Conservation (phyloP, 2,888 invertebrate species). For the Chrysomela aeneicollis region DNA sequence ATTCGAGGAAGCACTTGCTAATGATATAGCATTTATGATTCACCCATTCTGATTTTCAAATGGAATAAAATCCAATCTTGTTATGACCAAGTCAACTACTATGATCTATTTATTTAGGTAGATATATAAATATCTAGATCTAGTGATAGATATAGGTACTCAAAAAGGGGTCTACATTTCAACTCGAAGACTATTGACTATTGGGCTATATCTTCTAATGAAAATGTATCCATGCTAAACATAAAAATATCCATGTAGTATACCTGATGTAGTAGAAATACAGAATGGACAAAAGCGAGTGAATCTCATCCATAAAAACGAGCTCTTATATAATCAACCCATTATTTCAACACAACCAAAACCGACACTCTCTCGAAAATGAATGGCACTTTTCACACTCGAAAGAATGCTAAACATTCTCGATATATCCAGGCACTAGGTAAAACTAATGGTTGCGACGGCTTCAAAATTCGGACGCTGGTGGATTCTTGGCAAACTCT, state of each 20-base stretch:
- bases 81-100: no score
- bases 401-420: conserved; percentile 27
- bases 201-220: not conserved
- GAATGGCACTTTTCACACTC: conserved; percentile 26
- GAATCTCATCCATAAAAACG: conserved; percentile 27
- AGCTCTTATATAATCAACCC: conserved; percentile 20
- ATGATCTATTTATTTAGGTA: no score
- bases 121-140: no score
- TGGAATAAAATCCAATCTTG: no score
- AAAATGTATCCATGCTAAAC: conserved; percentile 26
- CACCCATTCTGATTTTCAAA: no score
- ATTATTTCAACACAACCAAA: not conserved
- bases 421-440: conserved; percentile 24
- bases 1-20: no score
- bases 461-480: conserved; percentile 28
- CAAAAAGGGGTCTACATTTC: no score
- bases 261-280: conserved; percentile 32
- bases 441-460: conserved; percentile 24
- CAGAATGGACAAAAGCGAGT: conserved; percentile 30
- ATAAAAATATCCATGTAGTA: conserved; percentile 17
- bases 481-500: conserved; percentile 29
- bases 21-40: no score
- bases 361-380: conserved; percentile 17
- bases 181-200: no score
- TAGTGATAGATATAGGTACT: no score